Conservation (phyloP, 2,113 vertebrate genomes). For the Rhinoptilus africanus region DNA sequence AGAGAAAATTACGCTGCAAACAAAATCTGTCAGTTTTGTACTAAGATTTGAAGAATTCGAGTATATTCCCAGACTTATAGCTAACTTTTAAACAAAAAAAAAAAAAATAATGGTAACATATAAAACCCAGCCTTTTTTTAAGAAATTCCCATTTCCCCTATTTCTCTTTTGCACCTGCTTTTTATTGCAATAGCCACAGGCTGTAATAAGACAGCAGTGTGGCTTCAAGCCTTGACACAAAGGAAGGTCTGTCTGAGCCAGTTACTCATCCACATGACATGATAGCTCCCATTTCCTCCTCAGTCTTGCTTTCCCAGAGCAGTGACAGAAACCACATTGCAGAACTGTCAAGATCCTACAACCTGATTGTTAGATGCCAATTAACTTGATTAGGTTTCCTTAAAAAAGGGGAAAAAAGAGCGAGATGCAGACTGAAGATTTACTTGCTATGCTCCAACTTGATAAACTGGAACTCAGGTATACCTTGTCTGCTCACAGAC, state of each 20-base stretch:
- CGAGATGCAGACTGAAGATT: background rate
- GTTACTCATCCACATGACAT: conserved; percentile 62
- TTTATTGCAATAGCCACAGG: conserved; percentile 61
- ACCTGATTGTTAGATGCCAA: conserved; percentile 54
- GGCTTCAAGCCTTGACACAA: conserved; percentile 35
- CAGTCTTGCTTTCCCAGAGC: conserved; percentile 50
- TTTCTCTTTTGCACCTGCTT: conserved; percentile 59
- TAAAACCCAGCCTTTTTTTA: background rate
- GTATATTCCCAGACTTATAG: background rate
- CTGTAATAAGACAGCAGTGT: conserved; percentile 41
- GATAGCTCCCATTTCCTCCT: conserved; percentile 66
- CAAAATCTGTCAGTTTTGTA: background rate
- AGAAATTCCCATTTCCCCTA: background rate
- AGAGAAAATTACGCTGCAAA: background rate
- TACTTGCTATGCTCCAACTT: background rate
- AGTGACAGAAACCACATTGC: conserved; percentile 58
- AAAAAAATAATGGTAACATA: background rate
- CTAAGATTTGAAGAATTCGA: background rate
- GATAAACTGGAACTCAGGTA: background rate
- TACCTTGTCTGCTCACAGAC: background rate
- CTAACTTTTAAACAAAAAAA: background rate
- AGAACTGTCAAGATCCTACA: conserved; percentile 58
- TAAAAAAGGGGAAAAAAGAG: rapidly evolving
- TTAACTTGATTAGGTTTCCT: conserved; percentile 43
- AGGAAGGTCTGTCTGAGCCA: conserved; percentile 56